Conservation (phyloP, 2,113 vertebrate genomes). For the Triplophysa rosa region DNA sequence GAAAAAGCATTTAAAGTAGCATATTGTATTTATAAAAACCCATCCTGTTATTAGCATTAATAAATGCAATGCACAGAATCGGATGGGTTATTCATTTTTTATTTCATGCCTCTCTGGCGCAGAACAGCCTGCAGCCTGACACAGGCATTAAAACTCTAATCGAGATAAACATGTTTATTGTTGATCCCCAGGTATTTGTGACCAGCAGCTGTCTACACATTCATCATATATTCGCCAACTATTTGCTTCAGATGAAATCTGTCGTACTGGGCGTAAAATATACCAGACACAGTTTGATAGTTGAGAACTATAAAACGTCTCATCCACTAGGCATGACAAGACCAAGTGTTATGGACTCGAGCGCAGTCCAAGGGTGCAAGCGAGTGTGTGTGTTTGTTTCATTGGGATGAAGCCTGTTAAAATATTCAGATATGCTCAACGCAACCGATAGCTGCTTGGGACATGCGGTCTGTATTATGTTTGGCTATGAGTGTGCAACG, state of each 20-base stretch:
- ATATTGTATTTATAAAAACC: neutral
- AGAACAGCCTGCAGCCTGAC: conserved; percentile 33
- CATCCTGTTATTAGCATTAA: neutral
- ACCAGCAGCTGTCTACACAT: conserved; percentile 64
- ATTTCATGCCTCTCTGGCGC: conserved; percentile 16
- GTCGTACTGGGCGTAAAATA: conserved; percentile 32
- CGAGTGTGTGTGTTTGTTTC: conserved; percentile 42
- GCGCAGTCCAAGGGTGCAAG: neutral
- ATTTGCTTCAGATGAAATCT: conserved; percentile 35
- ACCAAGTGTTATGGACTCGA: conserved; percentile 22
- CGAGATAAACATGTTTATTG: conserved; percentile 63
- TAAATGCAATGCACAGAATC: conserved; percentile 5
- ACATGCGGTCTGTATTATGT: conserved; percentile 75
- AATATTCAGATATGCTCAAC: conserved; percentile 75
- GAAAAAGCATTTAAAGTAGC: neutral
- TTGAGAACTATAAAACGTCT: conserved; percentile 30
- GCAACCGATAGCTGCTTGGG: conserved; percentile 73
- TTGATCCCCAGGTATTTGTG: conserved; percentile 56
- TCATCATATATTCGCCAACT: conserved; percentile 61
- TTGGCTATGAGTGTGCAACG: conserved; percentile 76
- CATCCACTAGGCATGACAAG: conserved; percentile 40
- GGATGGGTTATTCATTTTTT: neutral
- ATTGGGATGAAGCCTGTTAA: conserved; percentile 71
- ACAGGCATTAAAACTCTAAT: conserved; percentile 61
- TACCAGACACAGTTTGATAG: conserved; percentile 33